phyloP scores from a whole-genome alignment of 2,888 invertebrate genomes.

The Lithodes maja region DNA sequence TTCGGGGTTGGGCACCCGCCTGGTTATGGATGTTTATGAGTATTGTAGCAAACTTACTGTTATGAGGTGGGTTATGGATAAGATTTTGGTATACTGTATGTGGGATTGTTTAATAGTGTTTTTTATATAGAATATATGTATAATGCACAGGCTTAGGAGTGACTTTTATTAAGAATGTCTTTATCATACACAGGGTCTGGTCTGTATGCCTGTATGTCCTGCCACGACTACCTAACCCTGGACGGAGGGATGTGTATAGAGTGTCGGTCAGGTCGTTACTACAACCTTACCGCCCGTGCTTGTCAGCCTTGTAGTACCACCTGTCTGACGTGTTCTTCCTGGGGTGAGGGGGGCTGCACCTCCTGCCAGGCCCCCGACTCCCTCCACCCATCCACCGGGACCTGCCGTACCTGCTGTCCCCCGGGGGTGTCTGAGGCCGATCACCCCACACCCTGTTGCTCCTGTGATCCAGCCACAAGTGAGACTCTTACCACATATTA shows the following conservation, averaged over 20 bases:
- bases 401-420: slow-evolving; percentile 63
- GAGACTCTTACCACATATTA: background rate
- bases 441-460: slow-evolving; percentile 42
- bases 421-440: slow-evolving; percentile 41
- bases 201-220: slow-evolving; percentile 58
- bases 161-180: background rate
- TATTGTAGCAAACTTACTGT: background rate
- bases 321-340: slow-evolving; percentile 62
- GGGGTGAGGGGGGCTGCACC: slow-evolving; percentile 47
- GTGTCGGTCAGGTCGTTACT: slow-evolving; percentile 62
- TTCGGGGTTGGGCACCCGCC: too few relatives aligned
- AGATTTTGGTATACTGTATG: background rate
- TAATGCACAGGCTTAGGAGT: background rate
- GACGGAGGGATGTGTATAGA: slow-evolving; percentile 69
- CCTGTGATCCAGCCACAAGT: slow-evolving; percentile 63
- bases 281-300: slow-evolving; percentile 41
- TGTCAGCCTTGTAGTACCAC: slow-evolving; percentile 49
- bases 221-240: slow-evolving; percentile 61
- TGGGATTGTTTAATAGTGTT: background rate
- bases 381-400: slow-evolving; percentile 54
- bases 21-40: background rate
- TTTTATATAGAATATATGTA: background rate
- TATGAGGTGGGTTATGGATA: background rate
- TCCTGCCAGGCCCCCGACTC: slow-evolving; percentile 64
- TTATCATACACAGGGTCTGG: slow-evolving; percentile 51